Evolutionary conservation across 2,888 invertebrate genomes (phyloP).

Genomic region (Sinotaia quadrata): DNA sequence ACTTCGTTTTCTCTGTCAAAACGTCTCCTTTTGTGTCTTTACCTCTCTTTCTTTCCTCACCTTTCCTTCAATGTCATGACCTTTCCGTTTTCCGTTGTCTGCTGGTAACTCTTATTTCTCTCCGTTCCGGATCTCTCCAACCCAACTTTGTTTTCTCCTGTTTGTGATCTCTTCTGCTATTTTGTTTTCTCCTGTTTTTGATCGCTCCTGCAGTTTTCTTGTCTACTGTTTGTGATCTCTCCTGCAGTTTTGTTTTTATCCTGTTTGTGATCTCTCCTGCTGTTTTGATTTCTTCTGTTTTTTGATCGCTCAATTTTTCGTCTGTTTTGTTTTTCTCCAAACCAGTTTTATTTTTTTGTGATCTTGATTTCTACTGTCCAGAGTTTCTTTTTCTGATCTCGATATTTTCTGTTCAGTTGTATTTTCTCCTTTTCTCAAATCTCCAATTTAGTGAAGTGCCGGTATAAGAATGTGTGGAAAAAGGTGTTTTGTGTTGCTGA

Average conservation of each 20-base stretch:
- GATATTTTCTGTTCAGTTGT: no score
- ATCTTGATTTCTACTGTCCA: no score
- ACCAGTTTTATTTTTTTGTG: neutral
- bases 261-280: neutral
- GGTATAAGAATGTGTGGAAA: no score
- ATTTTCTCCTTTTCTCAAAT: no score
- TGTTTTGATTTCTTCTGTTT: neutral
- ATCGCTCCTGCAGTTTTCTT: neutral
- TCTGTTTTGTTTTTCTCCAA: neutral
- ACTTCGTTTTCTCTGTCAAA: slow-evolving; percentile 19
- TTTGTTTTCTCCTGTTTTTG: neutral
- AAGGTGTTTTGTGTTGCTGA: no score
- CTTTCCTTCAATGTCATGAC: neutral
- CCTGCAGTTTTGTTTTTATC: neutral
- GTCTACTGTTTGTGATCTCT: neutral
- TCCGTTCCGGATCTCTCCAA: neutral
- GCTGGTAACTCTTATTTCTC: neutral
- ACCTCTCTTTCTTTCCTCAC: slow-evolving; percentile 8
- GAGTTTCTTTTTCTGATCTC: no score
- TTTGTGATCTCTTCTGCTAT: neutral
- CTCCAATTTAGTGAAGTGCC: no score
- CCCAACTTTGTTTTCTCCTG: neutral
- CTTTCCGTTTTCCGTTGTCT: neutral
- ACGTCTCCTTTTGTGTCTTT: slow-evolving; percentile 19
- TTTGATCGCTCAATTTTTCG: neutral